Percentiles rank a stretch among this genome's conserved stretches.
phyloP scores from a whole-genome alignment of 2,888 invertebrate genomes.

The Drosophila peninsularis region DNA sequence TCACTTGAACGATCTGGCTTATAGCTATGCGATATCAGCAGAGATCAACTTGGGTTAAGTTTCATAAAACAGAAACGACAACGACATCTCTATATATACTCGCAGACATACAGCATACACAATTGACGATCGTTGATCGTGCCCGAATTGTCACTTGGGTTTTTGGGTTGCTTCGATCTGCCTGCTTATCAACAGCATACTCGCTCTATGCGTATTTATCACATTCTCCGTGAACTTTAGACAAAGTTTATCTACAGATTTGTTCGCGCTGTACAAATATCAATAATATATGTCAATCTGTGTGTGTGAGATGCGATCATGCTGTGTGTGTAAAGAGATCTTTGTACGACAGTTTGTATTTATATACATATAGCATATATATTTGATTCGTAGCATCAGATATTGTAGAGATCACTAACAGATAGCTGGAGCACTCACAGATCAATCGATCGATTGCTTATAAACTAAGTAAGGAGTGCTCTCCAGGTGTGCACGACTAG shows the following conservation, averaged over 20 bases:
- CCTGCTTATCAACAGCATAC: conserved; percentile 61
- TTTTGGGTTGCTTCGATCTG: conserved; percentile 34
- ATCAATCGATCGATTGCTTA: background rate
- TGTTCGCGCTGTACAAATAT: conserved; percentile 14
- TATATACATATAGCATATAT: conserved; percentile 2
- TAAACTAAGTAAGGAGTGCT: background rate
- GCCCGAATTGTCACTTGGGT: conserved; percentile 40
- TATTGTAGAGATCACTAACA: background rate
- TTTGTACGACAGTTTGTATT: conserved; percentile 55
- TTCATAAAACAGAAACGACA: conserved; percentile 42
- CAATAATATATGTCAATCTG: conserved; percentile 2
- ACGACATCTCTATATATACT: conserved; percentile 20
- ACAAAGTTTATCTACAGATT: conserved; percentile 82
- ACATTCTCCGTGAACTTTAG: conserved; percentile 83
- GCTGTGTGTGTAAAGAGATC: conserved; percentile 41
- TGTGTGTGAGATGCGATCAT: conserved; percentile 1
- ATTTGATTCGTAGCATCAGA: conserved; percentile 28
- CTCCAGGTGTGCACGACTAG: background rate
- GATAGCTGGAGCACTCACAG: conserved; percentile 18
- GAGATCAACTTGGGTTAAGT: conserved; percentile 67
- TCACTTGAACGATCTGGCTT: conserved; percentile 13
- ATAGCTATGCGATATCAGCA: conserved; percentile 65
- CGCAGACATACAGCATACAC: conserved; percentile 50
- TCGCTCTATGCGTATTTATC: conserved; percentile 76
- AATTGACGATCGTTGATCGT: conserved; percentile 37